These are phyloP conservation scores for Paratilapia polleni DNA, from an alignment of 2,113 vertebrate genomes.

Conservation along the genomic window DNA sequence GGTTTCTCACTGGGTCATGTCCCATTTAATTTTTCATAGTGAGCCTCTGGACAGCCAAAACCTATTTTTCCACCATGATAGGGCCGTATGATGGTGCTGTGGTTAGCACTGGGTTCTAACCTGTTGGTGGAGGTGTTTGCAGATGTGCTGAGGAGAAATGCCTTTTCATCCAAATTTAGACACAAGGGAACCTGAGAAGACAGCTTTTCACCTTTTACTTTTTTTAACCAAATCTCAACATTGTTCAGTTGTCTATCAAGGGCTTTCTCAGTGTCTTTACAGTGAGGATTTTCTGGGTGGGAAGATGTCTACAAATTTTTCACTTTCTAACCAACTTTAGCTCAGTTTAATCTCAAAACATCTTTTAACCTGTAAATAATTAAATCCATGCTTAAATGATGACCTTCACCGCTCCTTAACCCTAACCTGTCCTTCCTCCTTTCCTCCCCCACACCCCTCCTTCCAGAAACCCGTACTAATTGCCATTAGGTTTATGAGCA, in stretches of 20 bases:
- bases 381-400: not conserved
- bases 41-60: no score
- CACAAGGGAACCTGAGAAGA: no score
- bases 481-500: constrained; percentile 99
- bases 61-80: no score
- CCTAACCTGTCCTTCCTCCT: constrained; percentile 63
- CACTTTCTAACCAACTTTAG: not conserved
- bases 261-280: not conserved
- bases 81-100: no score
- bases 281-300: not conserved
- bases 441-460: constrained; percentile 74
- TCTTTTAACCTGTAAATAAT: constrained; percentile 2
- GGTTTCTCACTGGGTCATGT: no score
- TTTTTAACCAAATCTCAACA: not conserved
- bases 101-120: no score
- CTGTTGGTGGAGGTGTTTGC: no score
- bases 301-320: not conserved
- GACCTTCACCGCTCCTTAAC: constrained; percentile 22
- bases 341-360: not conserved
- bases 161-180: no score
- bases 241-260: not conserved
- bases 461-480: constrained; percentile 99
- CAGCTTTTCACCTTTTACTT: not conserved
- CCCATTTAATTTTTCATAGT: no score
- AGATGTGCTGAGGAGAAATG: no score